Conservation (phyloP, 2,113 vertebrate species). For the Electrona antarctica region DNA sequence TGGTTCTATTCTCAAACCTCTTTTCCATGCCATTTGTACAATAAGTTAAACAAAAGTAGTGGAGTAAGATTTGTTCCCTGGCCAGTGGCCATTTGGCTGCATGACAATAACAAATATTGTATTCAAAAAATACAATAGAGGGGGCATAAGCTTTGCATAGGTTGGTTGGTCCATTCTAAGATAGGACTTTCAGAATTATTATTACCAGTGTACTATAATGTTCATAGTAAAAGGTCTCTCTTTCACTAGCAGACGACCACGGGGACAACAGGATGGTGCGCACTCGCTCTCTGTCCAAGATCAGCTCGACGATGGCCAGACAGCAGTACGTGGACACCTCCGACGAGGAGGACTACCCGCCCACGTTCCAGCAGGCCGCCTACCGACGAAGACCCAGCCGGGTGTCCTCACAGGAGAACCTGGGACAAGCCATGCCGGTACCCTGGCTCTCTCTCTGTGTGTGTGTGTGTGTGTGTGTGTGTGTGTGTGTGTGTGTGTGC, state of each 20-base stretch:
- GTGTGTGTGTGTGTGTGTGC: background rate
- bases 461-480: background rate
- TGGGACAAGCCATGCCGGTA: slow-evolving; percentile 62
- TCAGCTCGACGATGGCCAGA: slow-evolving; percentile 60
- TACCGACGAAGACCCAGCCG: slow-evolving; percentile 71
- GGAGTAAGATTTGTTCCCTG: no score
- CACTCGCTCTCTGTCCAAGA: slow-evolving; percentile 78
- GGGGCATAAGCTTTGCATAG: no score
- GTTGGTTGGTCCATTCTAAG: no score
- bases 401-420: slow-evolving; percentile 82
- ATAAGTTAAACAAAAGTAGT: no score
- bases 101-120: no score
- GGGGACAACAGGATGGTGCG: slow-evolving; percentile 65
- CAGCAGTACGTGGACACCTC: slow-evolving; percentile 85
- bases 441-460: background rate
- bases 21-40: no score
- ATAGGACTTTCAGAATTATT: no score
- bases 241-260: slow-evolving; percentile 47
- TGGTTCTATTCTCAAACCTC: no score
- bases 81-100: no score
- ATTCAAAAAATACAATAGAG: no score
- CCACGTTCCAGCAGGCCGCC: slow-evolving; percentile 70
- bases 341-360: slow-evolving; percentile 78
- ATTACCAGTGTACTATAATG: no score
- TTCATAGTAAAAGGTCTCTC: background rate